These are phyloP conservation scores for Drosophila rellima DNA, from an alignment of 2,888 invertebrate genomes.

Conservation along the genomic window DNA sequence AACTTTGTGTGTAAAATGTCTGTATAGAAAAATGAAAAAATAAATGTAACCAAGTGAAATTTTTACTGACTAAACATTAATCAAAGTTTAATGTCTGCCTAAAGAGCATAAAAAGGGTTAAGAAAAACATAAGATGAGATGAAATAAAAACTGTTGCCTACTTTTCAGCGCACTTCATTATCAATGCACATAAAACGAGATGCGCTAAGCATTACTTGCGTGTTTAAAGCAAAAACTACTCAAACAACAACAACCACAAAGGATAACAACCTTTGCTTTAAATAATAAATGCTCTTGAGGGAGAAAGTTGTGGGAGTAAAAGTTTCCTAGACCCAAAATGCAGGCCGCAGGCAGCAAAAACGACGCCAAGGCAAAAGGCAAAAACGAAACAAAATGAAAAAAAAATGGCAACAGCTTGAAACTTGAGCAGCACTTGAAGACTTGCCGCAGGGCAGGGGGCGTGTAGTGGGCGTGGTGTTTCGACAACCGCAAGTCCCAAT, in stretches of 20 bases:
- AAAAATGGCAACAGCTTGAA: conserved; percentile 70
- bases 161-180: conserved; percentile 63
- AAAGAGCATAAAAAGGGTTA: conserved; percentile 58
- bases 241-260: conserved; percentile 16
- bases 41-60: conserved; percentile 17
- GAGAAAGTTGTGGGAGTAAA: not conserved
- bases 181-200: conserved; percentile 62
- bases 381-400: conserved; percentile 42
- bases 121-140: too few relatives aligned
- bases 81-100: conserved; percentile 65
- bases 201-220: conserved; percentile 31
- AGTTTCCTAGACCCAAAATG: conserved; percentile 28
- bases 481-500: conserved; percentile 71
- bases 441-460: conserved; percentile 47
- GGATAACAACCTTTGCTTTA: conserved; percentile 39
- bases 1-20: conserved; percentile 26
- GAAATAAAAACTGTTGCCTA: conserved; percentile 57
- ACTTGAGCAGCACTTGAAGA: conserved; percentile 69
- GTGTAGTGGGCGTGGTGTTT: not conserved
- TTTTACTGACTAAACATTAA: conserved; percentile 62
- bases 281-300: conserved; percentile 61
- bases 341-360: conserved; percentile 33
- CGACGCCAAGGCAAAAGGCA: conserved; percentile 29
- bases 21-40: conserved; percentile 19
- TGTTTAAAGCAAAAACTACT: conserved; percentile 57